Evolutionary conservation across 2,888 invertebrate species (phyloP).

Genomic region (Aleiodes leptofemur): DNA sequence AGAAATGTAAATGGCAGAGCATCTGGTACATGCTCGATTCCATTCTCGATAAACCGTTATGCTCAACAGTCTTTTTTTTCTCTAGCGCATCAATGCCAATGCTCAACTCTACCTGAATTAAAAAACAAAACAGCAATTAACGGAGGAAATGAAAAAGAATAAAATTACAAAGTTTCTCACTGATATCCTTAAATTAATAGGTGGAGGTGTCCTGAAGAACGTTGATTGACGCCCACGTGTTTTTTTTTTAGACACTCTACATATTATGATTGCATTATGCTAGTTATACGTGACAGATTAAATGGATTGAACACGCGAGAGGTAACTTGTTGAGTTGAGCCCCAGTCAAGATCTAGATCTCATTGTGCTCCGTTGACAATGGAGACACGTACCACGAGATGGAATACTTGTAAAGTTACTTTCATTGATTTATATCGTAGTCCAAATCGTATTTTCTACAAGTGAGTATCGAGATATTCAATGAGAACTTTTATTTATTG

Average conservation of each 20-base stretch:
- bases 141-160: not conserved
- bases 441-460: constrained; percentile 62
- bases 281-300: constrained; percentile 30
- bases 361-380: constrained; percentile 53
- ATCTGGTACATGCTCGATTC: constrained; percentile 14
- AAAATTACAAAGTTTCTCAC: not conserved
- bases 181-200: not conserved
- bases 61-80: constrained; percentile 4
- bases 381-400: constrained; percentile 54
- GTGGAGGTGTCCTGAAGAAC: constrained; percentile 22
- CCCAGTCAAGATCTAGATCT: constrained; percentile 60
- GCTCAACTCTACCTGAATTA: not conserved
- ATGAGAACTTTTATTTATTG: not conserved
- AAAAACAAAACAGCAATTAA: constrained; percentile 3
- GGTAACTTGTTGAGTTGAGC: constrained; percentile 2
- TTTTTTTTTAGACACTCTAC: not conserved
- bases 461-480: constrained; percentile 56
- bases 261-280: constrained; percentile 4
- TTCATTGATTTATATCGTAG: constrained; percentile 58
- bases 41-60: constrained; percentile 15
- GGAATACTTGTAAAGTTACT: constrained; percentile 58
- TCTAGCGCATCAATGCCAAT: constrained; percentile 17
- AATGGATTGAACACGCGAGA: constrained; percentile 35
- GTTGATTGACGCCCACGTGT: not conserved
- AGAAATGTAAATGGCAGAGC: not conserved